phyloP scores from a whole-genome alignment of 2,797 vertebrate genomes.

The Aplochiton taeniatus region DNA sequence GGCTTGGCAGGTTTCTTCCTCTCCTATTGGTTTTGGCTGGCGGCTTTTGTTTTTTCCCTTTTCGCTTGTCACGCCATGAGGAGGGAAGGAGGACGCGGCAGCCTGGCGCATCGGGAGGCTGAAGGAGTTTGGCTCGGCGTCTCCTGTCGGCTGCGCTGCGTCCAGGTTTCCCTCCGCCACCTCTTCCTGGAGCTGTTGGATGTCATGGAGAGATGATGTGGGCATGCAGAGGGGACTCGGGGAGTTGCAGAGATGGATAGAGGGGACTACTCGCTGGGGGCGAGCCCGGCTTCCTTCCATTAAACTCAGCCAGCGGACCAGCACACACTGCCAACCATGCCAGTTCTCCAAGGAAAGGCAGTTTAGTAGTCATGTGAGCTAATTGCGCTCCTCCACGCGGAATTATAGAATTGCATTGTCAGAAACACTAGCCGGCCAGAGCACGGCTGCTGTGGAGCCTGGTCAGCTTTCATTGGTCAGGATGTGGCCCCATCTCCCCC shows the following conservation, averaged over 20 bases:
- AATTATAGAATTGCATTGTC: constrained; percentile 9
- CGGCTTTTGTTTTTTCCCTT: constrained; percentile 39
- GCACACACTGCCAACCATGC: too few relatives aligned
- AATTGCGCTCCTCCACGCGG: background rate
- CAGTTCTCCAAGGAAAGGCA: too few relatives aligned
- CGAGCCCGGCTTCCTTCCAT: constrained; percentile 27
- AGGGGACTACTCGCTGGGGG: constrained; percentile 15
- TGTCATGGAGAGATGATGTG: constrained; percentile 17
- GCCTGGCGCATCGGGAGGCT: too few relatives aligned
- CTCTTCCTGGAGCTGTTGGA: constrained; percentile 14
- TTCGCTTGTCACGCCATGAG: constrained; percentile 30
- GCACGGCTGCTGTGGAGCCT: constrained; percentile 9
- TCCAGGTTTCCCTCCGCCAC: background rate
- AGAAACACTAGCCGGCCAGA: constrained; percentile 17
- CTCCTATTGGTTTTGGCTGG: constrained; percentile 24
- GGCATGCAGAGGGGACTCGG: constrained; percentile 18
- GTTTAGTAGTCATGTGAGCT: constrained; percentile 19
- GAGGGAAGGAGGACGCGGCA: constrained; percentile 22
- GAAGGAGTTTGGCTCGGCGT: background rate
- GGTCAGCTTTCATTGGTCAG: constrained; percentile 29
- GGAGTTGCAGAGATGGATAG: constrained; percentile 11
- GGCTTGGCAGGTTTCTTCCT: constrained; percentile 13
- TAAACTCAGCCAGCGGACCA: constrained; percentile 17
- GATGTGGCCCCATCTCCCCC: constrained; percentile 20
- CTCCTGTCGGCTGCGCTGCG: background rate